Conservation (phyloP, 2,888 invertebrate genomes). For the Catocala sponsa region DNA sequence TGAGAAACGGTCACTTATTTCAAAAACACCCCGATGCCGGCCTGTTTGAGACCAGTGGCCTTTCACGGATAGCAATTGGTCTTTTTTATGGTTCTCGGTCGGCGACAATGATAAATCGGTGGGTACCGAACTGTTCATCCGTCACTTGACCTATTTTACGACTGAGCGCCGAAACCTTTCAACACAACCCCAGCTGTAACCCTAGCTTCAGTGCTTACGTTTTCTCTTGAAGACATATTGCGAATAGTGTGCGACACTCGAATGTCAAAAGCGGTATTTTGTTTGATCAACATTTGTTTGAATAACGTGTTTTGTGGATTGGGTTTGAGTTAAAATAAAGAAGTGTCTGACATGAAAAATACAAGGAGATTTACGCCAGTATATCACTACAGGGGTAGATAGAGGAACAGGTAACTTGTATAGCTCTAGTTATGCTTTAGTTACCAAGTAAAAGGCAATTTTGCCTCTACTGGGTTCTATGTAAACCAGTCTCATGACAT, state of each 20-base stretch:
- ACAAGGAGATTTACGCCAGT: too few relatives aligned
- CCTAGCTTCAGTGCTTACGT: conserved; percentile 37
- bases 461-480: too few relatives aligned
- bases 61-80: conserved; percentile 34
- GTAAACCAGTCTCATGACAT: too few relatives aligned
- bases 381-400: too few relatives aligned
- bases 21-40: conserved; percentile 30
- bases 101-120: conserved; percentile 55
- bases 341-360: too few relatives aligned
- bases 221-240: conserved; percentile 20
- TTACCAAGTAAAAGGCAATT: too few relatives aligned
- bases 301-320: background rate
- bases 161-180: conserved; percentile 54
- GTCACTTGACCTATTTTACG: conserved; percentile 63
- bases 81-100: conserved; percentile 45
- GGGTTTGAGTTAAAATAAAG: background rate
- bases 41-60: conserved; percentile 9
- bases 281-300: conserved; percentile 3
- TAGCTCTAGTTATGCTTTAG: too few relatives aligned
- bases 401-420: too few relatives aligned
- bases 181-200: conserved; percentile 35
- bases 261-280: conserved; percentile 2
- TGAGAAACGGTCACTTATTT: conserved; percentile 29
- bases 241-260: conserved; percentile 12
- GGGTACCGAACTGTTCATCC: conserved; percentile 50